Evolutionary conservation across 2,113 vertebrate genomes (phyloP).

Genomic region (Caracal caracal): DNA sequence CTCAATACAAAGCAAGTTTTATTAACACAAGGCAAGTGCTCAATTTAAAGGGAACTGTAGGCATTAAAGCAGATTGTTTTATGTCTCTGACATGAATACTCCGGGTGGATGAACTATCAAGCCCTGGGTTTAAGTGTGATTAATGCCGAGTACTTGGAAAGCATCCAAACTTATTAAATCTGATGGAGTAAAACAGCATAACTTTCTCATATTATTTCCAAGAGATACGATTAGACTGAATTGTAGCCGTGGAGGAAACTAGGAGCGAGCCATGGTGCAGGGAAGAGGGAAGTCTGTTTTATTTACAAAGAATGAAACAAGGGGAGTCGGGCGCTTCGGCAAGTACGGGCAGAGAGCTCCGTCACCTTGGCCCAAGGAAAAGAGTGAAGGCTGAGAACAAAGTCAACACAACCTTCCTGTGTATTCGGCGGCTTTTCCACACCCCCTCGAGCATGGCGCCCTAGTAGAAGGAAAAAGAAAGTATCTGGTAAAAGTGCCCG

Average conservation of each 20-base stretch:
- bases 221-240: slow-evolving; percentile 75
- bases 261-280: slow-evolving; percentile 59
- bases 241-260: slow-evolving; percentile 63
- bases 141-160: slow-evolving; percentile 84
- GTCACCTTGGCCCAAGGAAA: neutral
- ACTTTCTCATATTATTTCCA: slow-evolving; percentile 85
- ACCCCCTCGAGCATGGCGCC: fast-evolving
- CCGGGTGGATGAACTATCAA: slow-evolving; percentile 82
- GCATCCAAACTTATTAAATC: slow-evolving; percentile 87
- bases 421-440: neutral
- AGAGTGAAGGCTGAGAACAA: neutral
- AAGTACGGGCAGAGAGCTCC: neutral
- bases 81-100: slow-evolving; percentile 85
- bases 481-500: fast-evolving
- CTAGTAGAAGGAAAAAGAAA: neutral
- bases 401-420: neutral
- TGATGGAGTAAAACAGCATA: slow-evolving; percentile 83
- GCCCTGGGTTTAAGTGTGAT: slow-evolving; percentile 85
- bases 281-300: slow-evolving; percentile 62
- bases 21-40: slow-evolving; percentile 83
- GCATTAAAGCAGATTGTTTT: slow-evolving; percentile 84
- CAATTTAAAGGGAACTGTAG: slow-evolving; percentile 81
- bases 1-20: slow-evolving; percentile 81
- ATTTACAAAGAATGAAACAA: slow-evolving; percentile 34
- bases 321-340: neutral